Base-by-base conservation (phyloP, 2,113 vertebrate genomes). In the Elanus axillaris region DNA sequence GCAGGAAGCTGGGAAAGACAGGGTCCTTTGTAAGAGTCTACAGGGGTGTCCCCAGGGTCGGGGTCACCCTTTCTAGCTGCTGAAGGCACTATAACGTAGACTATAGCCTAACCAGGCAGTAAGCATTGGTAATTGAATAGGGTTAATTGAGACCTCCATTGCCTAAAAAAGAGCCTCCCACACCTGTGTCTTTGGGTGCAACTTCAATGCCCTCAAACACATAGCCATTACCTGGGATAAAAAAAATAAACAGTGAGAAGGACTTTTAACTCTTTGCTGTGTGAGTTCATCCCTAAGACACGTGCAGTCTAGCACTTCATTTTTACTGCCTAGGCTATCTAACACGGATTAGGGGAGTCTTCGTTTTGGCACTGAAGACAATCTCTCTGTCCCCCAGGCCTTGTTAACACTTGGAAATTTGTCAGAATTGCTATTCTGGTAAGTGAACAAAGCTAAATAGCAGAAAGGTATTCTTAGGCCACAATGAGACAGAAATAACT, bases 331-430 rank as follows among this genome's bases (percentile, higher is more conserved):
- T 55, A 34, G 47, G 40, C 93, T 63, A 89, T 52, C 64, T 73
- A 79, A 26, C 0, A 0, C 1, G 3, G 85, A 75, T 86, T 68
- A 94, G 56, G 38, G 38, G 34, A 59, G 40, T 26, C 77, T 85
- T 75, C 13, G 2, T 72, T 85, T 79, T 90, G 84, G 77, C 66
- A 56, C 74, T 13, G 27, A 76, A 83, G 62, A 53, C 58, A 83
- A 78, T 15, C n/a, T n/a, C 67, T 56, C 47, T 75, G 86, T 93
- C 86, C 76, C 94, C 19, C 1, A 1, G 88, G 94, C 69, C 87
- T 96, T 87, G 80, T 90, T 95, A 96, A 85, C 40, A 4, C 53
- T 94, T 90, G 93, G 92, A 96, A 96, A 91, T 80, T 62, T 92
- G 72, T 92, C 91, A 92, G 82, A 69, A 86, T 66, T 7, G 1